Conservation (phyloP, 2,797 vertebrate genomes). For the Passerculus sandwichensis region DNA sequence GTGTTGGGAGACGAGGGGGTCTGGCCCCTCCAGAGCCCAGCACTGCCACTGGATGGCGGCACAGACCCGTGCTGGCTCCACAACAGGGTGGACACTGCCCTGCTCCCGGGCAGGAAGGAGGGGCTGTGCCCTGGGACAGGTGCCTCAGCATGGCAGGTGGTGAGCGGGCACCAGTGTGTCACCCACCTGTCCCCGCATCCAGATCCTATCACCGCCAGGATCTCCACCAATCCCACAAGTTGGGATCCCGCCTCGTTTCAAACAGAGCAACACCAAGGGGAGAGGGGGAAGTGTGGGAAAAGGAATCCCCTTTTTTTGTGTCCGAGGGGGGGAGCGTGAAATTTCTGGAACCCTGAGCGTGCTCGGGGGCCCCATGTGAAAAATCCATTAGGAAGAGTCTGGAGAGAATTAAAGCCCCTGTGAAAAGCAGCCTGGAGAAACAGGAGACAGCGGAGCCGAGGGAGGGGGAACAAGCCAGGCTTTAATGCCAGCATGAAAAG, state of each 20-base stretch:
- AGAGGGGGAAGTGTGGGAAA: slow-evolving; percentile 31
- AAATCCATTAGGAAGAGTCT: slow-evolving; percentile 70
- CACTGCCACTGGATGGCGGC: slow-evolving; percentile 74
- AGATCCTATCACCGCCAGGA: fast-evolving
- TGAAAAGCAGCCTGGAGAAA: slow-evolving; percentile 46
- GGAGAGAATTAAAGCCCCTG: slow-evolving; percentile 56
- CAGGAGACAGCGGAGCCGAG: background rate
- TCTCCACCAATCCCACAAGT: background rate
- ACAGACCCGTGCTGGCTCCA: slow-evolving; percentile 36
- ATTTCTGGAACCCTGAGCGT: background rate
- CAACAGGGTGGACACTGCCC: background rate
- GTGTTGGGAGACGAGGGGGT: background rate
- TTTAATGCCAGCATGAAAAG: slow-evolving; percentile 36
- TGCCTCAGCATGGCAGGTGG: background rate
- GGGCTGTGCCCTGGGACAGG: background rate
- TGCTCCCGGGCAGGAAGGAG: background rate
- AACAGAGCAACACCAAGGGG: background rate
- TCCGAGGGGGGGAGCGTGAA: background rate
- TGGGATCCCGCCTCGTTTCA: fast-evolving
- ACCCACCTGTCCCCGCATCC: background rate
- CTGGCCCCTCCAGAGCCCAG: background rate
- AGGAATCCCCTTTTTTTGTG: background rate
- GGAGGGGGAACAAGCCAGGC: background rate
- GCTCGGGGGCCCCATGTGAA: slow-evolving; percentile 19
- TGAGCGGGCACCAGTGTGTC: background rate